Conservation (phyloP, 2,888 invertebrate species). For the Chrysomela aeneicollis region DNA sequence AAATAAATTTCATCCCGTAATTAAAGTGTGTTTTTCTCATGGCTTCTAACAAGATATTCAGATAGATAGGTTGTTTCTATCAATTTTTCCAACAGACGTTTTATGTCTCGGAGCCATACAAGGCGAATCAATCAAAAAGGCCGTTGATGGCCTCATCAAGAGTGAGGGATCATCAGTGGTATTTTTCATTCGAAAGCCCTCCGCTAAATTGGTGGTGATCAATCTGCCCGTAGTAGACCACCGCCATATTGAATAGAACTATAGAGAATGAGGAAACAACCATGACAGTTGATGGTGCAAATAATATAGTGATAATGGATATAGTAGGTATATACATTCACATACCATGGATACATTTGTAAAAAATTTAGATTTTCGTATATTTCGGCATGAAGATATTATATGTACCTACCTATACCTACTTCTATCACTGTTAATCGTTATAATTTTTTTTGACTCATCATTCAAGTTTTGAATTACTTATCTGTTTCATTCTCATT, state of each 20-base stretch:
- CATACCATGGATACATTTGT: no score
- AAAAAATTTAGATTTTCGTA: no score
- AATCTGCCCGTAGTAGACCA: slow-evolving; percentile 49
- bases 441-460: background rate
- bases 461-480: background rate
- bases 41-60: no score
- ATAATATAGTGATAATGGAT: no score
- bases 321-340: no score
- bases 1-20: background rate
- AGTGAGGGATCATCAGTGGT: slow-evolving; percentile 44
- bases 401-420: no score
- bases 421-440: background rate
- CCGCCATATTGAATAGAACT: slow-evolving; percentile 38
- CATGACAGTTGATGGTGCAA: no score
- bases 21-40: no score
- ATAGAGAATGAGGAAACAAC: slow-evolving; percentile 25
- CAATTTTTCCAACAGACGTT: background rate
- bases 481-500: slow-evolving; percentile 11
- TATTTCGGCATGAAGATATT: no score
- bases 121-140: slow-evolving; percentile 55
- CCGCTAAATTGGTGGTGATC: slow-evolving; percentile 54
- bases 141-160: slow-evolving; percentile 51
- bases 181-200: slow-evolving; percentile 36
- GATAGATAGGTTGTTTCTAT: background rate
- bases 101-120: slow-evolving; percentile 44